Percentiles rank a stretch among this genome's conserved stretches.
phyloP scores from a whole-genome alignment of 35 echinoderm and acorn worm species.

The Eucidaris tribuloides region DNA sequence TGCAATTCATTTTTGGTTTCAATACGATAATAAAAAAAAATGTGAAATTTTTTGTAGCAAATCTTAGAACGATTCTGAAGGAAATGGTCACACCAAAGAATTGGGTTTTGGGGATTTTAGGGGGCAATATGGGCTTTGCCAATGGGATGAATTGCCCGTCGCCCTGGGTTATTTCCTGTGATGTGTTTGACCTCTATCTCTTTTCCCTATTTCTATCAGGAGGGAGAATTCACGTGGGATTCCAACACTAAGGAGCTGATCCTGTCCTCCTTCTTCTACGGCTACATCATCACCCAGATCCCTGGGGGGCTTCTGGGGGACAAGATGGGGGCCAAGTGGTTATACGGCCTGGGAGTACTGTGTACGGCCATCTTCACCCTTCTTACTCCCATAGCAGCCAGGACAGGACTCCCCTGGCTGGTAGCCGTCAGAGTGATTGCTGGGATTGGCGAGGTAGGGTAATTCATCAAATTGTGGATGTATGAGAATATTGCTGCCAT shows the following conservation, averaged over 20 bases:
- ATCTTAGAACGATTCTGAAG: no score
- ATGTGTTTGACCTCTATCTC: no score
- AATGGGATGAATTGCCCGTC: no score
- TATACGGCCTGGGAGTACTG: conserved; percentile 75
- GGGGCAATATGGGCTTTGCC: no score
- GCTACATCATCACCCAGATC: conserved; percentile 92
- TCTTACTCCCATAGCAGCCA: conserved; percentile 72
- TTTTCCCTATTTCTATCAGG: not conserved
- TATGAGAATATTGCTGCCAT: no score
- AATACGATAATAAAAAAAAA: no score
- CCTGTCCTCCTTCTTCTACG: conserved; percentile 92
- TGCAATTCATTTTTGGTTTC: no score
- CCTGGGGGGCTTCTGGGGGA: conserved; percentile 79
- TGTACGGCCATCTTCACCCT: conserved; percentile 84
- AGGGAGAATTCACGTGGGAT: conserved; percentile 83
- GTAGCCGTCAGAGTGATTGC: conserved; percentile 76
- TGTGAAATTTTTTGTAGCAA: no score
- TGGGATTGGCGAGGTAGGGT: conserved; percentile 92
- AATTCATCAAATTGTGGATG: no score
- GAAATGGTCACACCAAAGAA: no score
- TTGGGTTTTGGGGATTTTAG: no score
- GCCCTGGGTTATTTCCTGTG: no score
- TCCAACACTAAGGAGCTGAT: conserved; percentile 72
- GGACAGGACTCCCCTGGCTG: conserved; percentile 34
- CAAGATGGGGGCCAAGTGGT: conserved; percentile 65